Conservation (phyloP, 2,113 vertebrate species). For the Dipodomys spectabilis region DNA sequence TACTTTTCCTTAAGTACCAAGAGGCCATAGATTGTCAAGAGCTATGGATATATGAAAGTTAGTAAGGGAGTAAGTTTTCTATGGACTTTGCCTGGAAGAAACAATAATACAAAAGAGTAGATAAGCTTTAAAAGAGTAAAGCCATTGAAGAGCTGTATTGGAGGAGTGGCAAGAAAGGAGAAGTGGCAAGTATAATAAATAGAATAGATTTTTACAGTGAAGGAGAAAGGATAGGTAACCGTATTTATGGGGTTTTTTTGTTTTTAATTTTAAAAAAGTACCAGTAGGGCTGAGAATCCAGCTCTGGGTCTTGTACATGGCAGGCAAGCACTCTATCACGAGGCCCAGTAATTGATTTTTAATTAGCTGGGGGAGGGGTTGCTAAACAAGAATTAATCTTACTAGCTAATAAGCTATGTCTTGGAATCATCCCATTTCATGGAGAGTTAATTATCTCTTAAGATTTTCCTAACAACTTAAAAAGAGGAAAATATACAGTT, state of each 20-base stretch:
- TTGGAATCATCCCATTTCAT: not conserved
- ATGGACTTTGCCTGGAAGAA: not conserved
- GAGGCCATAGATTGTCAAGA: not conserved
- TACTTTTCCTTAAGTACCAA: not conserved
- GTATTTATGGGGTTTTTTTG: too few species aligned
- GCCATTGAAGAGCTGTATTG: not conserved
- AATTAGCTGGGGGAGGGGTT: not conserved
- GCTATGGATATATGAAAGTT: not conserved
- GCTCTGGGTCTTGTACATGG: too few species aligned
- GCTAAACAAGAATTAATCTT: not conserved
- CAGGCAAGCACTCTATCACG: too few species aligned
- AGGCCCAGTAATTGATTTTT: not conserved
- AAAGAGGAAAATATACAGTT: not conserved
- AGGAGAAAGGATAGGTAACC: not conserved
- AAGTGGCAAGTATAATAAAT: not conserved
- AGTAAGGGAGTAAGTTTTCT: accelerated
- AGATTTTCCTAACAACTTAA: not conserved
- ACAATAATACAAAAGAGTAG: not conserved
- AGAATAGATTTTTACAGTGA: not conserved
- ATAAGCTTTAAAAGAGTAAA: not conserved
- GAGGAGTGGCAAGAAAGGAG: not conserved
- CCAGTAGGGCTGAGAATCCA: too few species aligned
- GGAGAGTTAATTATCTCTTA: not conserved
- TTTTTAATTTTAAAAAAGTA: not conserved
- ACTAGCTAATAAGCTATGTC: not conserved